phyloP scores from a whole-genome alignment of 2,113 vertebrate species.

The Nothocercus julius region DNA sequence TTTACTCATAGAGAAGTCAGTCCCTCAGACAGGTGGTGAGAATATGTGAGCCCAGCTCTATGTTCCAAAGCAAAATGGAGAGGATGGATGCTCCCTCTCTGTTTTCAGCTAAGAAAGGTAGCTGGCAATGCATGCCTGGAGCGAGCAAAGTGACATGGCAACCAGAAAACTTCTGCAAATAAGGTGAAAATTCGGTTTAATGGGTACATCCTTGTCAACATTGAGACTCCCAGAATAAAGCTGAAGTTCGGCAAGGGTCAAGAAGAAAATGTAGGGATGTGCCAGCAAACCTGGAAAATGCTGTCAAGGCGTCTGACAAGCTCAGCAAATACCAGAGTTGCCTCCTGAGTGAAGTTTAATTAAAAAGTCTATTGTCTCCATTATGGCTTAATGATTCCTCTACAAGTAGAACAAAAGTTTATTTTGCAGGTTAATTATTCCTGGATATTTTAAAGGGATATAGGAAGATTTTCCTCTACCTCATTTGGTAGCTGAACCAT shows the following conservation, averaged over 20 bases:
- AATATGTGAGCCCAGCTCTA: fast-evolving
- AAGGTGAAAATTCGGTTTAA: neutral
- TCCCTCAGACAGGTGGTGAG: neutral
- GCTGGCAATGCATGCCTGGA: fast-evolving
- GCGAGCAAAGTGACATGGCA: neutral
- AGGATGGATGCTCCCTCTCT: neutral
- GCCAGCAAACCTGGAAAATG: neutral
- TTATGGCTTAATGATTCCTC: slow-evolving; percentile 51
- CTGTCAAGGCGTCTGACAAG: neutral
- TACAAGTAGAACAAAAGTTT: slow-evolving; percentile 34
- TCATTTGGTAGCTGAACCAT: slow-evolving; percentile 13
- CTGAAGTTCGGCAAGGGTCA: neutral
- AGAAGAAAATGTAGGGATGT: neutral
- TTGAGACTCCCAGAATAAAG: neutral
- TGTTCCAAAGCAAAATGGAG: neutral
- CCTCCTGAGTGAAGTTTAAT: slow-evolving; percentile 54
- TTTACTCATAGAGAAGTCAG: neutral
- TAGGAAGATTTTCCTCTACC: neutral
- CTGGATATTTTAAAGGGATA: slow-evolving; percentile 41
- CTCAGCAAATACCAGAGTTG: slow-evolving; percentile 47
- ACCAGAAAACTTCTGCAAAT: neutral
- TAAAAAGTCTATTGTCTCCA: slow-evolving; percentile 42
- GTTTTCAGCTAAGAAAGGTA: neutral
- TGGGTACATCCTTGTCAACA: neutral
- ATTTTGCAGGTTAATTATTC: slow-evolving; percentile 55